phyloP scores from a whole-genome alignment of 1,140 invertebrate genomes.

The Drosophila erecta region DNA sequence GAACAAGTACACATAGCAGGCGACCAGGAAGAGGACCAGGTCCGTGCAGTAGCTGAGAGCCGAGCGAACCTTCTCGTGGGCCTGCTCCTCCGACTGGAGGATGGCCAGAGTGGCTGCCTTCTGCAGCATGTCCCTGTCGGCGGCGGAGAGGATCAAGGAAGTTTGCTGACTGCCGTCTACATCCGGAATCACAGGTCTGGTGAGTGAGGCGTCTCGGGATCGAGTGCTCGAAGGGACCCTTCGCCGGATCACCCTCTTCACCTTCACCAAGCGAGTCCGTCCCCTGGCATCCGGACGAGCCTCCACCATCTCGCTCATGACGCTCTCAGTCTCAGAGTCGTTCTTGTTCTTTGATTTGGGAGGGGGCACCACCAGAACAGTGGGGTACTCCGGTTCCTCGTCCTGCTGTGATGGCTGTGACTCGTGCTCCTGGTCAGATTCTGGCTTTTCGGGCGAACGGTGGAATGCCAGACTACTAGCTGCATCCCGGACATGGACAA shows the following conservation, averaged over 20 bases:
- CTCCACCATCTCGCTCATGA: conserved; percentile 73
- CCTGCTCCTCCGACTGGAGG: conserved; percentile 86
- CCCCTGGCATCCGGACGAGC: conserved; percentile 70
- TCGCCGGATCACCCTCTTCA: conserved; percentile 72
- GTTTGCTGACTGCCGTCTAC: conserved; percentile 23
- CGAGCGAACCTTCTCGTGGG: conserved; percentile 88
- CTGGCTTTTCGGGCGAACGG: conserved; percentile 22
- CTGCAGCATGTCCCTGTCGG: conserved; percentile 57
- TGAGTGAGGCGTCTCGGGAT: conserved; percentile 71
- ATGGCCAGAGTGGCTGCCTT: conserved; percentile 54
- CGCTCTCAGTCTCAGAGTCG: conserved; percentile 57
- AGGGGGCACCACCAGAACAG: conserved; percentile 60
- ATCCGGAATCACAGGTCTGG: conserved; percentile 17
- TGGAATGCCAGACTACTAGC: conserved; percentile 68
- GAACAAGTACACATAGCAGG: conserved; percentile 91
- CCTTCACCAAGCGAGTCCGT: conserved; percentile 73
- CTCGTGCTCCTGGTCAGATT: conserved; percentile 23
- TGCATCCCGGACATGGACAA: conserved; percentile 73
- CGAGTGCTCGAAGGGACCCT: conserved; percentile 74
- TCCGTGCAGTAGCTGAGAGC: conserved; percentile 89
- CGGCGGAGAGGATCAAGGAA: conserved; percentile 40
- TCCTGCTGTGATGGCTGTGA: not conserved
- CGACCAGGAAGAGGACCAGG: conserved; percentile 88
- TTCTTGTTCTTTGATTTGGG: conserved; percentile 56
- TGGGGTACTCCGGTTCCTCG: conserved; percentile 55